Percentiles rank a stretch among this genome's conserved stretches.
phyloP scores from a whole-genome alignment of 2,113 vertebrate species.

The Pluvianellus socialis region DNA sequence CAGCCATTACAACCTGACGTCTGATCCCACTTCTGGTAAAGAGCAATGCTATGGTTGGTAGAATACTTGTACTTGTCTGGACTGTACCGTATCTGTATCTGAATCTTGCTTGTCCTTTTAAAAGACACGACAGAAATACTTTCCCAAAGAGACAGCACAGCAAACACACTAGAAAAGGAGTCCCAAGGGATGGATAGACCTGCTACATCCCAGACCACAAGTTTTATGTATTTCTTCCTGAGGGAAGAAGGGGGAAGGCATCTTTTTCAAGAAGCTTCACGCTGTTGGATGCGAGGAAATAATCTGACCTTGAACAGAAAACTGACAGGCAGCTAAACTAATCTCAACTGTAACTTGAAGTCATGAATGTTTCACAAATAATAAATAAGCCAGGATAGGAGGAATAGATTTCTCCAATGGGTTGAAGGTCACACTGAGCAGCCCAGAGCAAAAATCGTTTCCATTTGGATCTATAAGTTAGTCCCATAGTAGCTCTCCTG shows the following conservation, averaged over 20 bases:
- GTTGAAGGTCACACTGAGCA: constrained; percentile 42
- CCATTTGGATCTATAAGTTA: constrained; percentile 49
- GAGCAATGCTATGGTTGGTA: neutral
- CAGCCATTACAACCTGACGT: neutral
- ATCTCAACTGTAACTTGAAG: constrained; percentile 24
- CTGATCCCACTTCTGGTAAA: neutral
- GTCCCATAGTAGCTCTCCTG: constrained; percentile 19
- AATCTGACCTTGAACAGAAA: neutral
- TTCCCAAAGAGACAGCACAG: neutral
- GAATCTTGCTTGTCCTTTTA: neutral
- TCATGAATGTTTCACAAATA: constrained; percentile 57
- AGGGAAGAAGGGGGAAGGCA: neutral
- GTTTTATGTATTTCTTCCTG: neutral
- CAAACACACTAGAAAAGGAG: neutral
- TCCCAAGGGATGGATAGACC: neutral
- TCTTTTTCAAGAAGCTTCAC: neutral
- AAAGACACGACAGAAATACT: neutral
- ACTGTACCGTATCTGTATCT: neutral
- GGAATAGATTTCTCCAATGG: constrained; percentile 55
- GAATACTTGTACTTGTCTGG: neutral
- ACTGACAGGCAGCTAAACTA: constrained; percentile 1
- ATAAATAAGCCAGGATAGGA: constrained; percentile 32
- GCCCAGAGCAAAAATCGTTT: constrained; percentile 61
- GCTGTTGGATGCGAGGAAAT: neutral
- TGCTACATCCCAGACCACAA: neutral